Conservation (phyloP, 92 coral and sea anemone species). For the Phenganax subtilis region DNA sequence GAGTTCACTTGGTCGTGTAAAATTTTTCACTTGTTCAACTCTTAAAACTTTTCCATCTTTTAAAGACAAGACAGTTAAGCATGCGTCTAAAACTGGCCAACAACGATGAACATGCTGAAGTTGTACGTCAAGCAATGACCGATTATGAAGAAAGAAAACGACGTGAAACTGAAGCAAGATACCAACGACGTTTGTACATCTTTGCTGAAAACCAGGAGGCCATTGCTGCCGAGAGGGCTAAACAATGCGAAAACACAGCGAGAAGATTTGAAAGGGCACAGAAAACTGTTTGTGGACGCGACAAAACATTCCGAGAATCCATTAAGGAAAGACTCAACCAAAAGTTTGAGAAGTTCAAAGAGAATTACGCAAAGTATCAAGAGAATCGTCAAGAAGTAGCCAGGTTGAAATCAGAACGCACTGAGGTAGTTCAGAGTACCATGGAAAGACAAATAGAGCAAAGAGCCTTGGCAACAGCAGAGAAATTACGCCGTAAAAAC, state of each 20-base stretch:
- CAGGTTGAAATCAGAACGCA: neutral
- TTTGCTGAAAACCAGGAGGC: conserved; percentile 33
- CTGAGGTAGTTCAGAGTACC: neutral
- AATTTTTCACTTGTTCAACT: neutral
- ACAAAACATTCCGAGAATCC: conserved; percentile 24
- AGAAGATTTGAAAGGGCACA: neutral
- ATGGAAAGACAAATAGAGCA: conserved; percentile 23
- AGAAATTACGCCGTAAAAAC: neutral
- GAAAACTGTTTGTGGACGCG: neutral
- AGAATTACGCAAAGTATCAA: conserved; percentile 5
- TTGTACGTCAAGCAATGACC: conserved; percentile 34
- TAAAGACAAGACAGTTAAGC: conserved; percentile 8
- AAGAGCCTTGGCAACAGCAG: conserved; percentile 10
- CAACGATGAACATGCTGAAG: conserved; percentile 15
- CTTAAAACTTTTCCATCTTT: neutral
- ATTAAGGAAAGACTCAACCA: conserved; percentile 22
- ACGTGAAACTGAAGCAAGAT: conserved; percentile 28
- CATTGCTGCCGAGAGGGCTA: conserved; percentile 17
- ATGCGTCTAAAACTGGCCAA: conserved; percentile 19
- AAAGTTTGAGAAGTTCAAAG: conserved; percentile 28
- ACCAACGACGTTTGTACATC: conserved; percentile 25
- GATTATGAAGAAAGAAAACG: conserved; percentile 29
- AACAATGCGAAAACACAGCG: conserved; percentile 21
- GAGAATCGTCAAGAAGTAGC: neutral
- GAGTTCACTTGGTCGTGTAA: neutral